Evolutionary conservation across 2,888 invertebrate species (phyloP).

Genomic region (Orgyia antiqua): DNA sequence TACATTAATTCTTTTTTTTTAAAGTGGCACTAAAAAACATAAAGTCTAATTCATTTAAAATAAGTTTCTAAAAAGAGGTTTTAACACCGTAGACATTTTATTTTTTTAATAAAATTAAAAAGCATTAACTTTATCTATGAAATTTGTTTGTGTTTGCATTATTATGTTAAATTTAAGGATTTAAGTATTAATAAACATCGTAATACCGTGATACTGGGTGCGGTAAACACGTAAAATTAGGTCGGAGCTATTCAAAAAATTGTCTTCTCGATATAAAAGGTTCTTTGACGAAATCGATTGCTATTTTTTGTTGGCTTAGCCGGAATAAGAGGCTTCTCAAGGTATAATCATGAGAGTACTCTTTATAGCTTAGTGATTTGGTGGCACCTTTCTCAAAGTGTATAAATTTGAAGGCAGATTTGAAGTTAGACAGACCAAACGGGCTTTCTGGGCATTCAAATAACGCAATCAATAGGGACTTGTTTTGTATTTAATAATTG

Average conservation of each 20-base stretch:
- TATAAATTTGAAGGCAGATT: neutral
- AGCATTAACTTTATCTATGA: neutral
- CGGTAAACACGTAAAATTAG: slow-evolving; percentile 10
- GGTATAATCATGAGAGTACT: slow-evolving; percentile 11
- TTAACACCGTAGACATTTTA: no score
- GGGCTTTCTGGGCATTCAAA: no score
- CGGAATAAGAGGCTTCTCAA: slow-evolving; percentile 12
- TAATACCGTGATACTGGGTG: neutral
- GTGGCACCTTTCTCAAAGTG: slow-evolving; percentile 2
- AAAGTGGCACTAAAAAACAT: no score
- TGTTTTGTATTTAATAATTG: no score
- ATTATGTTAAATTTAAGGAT: neutral
- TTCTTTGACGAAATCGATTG: slow-evolving; percentile 9
- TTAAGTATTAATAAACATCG: slow-evolving; percentile 2
- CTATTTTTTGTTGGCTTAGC: slow-evolving; percentile 11
- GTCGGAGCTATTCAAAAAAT: slow-evolving; percentile 5
- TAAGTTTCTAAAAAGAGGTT: no score
- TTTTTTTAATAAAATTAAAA: no score
- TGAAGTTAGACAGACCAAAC: no score
- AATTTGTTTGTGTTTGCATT: slow-evolving; percentile 1
- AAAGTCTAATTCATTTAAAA: no score
- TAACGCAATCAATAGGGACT: no score
- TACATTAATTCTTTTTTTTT: no score
- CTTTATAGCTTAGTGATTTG: slow-evolving; percentile 6
- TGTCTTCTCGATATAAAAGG: slow-evolving; percentile 4